Conservation (phyloP, 1,140 invertebrate genomes). For the Heliconius congener region DNA sequence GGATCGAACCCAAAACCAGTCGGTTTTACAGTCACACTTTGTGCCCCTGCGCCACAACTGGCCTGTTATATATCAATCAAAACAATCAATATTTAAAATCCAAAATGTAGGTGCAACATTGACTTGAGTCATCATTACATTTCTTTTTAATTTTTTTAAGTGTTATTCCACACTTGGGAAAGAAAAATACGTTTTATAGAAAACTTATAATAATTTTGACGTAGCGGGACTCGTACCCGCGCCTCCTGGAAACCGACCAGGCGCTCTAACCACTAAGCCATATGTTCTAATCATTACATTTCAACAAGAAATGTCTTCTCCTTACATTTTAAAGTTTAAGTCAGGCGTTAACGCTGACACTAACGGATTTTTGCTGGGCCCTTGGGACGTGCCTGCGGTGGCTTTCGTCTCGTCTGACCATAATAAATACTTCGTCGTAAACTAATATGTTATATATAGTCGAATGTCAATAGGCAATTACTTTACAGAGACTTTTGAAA, state of each 20-base stretch:
- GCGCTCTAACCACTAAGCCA: too few species aligned
- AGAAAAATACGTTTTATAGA: too few species aligned
- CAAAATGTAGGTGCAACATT: neutral
- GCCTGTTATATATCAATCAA: too few species aligned
- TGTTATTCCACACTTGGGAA: too few species aligned
- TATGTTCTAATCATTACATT: neutral
- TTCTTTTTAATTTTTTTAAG: too few species aligned
- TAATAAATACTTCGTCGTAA: neutral
- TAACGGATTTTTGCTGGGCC: neutral
- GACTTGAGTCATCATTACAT: neutral
- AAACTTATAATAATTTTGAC: too few species aligned
- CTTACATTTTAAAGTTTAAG: conserved; percentile 2
- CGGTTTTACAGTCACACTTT: too few species aligned
- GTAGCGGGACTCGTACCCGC: too few species aligned
- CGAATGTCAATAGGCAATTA: neutral
- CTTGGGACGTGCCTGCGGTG: neutral
- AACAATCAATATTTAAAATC: too few species aligned
- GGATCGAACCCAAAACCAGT: too few species aligned
- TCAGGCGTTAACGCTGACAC: neutral
- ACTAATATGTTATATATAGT: neutral
- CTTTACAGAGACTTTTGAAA: neutral
- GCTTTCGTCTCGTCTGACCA: neutral
- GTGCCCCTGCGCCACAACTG: too few species aligned
- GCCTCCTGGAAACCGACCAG: too few species aligned
- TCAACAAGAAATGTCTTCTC: neutral